A percentile compares a stretch with the other conserved stretches of the same genome.
Conservation (phyloP, 2,888 invertebrate genomes). For the Drosophila anomelani region DNA sequence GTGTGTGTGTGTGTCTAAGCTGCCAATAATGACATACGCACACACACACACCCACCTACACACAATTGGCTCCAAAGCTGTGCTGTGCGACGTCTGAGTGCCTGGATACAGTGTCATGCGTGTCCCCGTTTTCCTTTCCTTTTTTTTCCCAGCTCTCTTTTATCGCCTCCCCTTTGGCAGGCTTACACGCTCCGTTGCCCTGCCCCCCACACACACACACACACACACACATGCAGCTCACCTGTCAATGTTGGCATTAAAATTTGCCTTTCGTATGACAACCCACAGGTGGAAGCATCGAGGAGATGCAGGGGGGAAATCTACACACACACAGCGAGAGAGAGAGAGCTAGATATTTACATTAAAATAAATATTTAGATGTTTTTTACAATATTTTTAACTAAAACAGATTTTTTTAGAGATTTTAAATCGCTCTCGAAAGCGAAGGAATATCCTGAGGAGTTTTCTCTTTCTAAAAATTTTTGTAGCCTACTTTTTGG, state of each 20-base stretch:
- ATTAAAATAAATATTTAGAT: background rate
- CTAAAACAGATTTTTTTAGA: background rate
- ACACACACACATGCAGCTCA: conserved; percentile 47
- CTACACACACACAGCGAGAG: conserved; percentile 1
- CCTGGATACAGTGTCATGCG: conserved; percentile 60
- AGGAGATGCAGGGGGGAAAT: background rate
- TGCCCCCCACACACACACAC: conserved; percentile 16
- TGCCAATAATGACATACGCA: conserved; percentile 61
- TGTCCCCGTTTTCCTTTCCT: background rate
- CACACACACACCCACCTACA: conserved; percentile 31
- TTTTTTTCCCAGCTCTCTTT: conserved; percentile 12
- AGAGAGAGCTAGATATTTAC: background rate
- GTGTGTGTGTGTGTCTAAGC: conserved; percentile 51
- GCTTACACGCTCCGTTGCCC: conserved; percentile 71
- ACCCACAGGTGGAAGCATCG: conserved; percentile 55
- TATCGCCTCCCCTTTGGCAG: conserved; percentile 35
- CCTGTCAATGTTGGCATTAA: conserved; percentile 78
- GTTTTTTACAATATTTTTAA: background rate
- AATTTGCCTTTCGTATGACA: conserved; percentile 74
- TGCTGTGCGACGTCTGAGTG: conserved; percentile 64
- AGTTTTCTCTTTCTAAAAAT: background rate
- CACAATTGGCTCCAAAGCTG: conserved; percentile 66
- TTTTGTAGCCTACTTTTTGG: background rate
- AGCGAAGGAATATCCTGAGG: background rate
- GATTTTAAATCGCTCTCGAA: background rate